Evolutionary conservation across 2,113 vertebrate genomes (phyloP), one percentile per base, ranked within the genome.

Genomic region (Caranx ignobilis): DNA sequence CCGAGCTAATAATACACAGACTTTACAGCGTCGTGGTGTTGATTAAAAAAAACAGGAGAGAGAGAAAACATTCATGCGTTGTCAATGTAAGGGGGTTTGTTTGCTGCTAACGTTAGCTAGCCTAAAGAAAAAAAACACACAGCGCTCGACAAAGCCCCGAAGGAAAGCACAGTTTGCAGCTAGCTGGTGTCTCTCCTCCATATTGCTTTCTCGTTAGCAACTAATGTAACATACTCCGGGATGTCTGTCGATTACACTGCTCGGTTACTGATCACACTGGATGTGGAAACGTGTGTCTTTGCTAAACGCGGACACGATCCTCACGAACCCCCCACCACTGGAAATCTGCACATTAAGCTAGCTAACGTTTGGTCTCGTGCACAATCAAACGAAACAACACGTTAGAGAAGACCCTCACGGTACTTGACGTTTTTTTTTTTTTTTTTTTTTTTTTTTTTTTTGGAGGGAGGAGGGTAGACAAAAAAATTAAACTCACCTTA

Each of bases 401-500:
- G 75, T 79, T 83, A 5, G 12, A 47, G 45, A 16, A 41, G 39
- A 7, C 6, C 39, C 39, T 41, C 39, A 41, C 39, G 39, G 39
- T 41, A 10, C 39, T 41, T 41, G 39, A 41, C 39, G 39, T 10
- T 41, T 41, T 26, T 26, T 26, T 26, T 26, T 26, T 26, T 26
- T 26, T 26, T 26, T 26, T 26, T 26, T 26, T 26, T 26, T 26
- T 26, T 26, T 26, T 26, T 26, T 26, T 26, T 26, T 26, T 41
- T 47, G 64, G 72, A 64, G 67, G 79, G 65, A 75, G 77, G 72
- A 77, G 71, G 54, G 66, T 62, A 34, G 74, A 70, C 6, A 69
- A 77, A 75, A 77, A 75, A 73, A 56, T 18, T 0, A 11, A 85
- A 93, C 93, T 94, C 89, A 94, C 93, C 91, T 71, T 43, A 11